Evolutionary conservation across 2,888 invertebrate genomes (phyloP).

Genomic region (Lasioglossum lativentre): DNA sequence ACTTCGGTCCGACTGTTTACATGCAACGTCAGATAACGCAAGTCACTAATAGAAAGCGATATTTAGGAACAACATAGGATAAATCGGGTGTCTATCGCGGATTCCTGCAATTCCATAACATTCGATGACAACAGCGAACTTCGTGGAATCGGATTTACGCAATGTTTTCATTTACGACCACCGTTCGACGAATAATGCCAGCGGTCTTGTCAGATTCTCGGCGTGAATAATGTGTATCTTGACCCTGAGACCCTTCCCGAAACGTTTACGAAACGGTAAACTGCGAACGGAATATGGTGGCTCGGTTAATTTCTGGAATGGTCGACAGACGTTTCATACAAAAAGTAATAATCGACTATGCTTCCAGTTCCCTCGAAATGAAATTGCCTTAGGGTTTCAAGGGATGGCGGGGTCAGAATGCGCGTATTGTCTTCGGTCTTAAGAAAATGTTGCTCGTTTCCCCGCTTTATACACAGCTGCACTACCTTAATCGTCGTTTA

Average conservation of each 20-base stretch:
- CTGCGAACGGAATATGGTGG: neutral
- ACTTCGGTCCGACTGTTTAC: neutral
- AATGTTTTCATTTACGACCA: conserved; percentile 17
- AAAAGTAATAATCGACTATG: conserved; percentile 41
- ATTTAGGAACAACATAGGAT: neutral
- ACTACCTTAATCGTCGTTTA: neutral
- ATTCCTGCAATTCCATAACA: neutral
- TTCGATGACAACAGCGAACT: neutral
- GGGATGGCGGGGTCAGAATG: neutral
- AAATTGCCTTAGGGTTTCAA: neutral
- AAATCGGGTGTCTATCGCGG: neutral
- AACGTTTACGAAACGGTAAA: neutral
- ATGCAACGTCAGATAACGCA: conserved; percentile 41
- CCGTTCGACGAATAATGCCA: neutral
- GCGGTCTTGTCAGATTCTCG: too few relatives aligned
- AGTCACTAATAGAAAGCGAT: conserved; percentile 44
- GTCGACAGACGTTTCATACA: conserved; percentile 12
- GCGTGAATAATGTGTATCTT: neutral
- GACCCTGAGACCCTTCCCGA: neutral
- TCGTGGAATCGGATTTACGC: conserved; percentile 6
- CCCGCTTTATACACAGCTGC: neutral
- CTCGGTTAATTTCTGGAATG: conserved; percentile 16
- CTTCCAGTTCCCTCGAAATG: neutral
- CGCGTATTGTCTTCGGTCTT: neutral
- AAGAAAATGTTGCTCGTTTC: neutral